Conservation (phyloP, 1,140 invertebrate species). For the Cepaea nemoralis region DNA sequence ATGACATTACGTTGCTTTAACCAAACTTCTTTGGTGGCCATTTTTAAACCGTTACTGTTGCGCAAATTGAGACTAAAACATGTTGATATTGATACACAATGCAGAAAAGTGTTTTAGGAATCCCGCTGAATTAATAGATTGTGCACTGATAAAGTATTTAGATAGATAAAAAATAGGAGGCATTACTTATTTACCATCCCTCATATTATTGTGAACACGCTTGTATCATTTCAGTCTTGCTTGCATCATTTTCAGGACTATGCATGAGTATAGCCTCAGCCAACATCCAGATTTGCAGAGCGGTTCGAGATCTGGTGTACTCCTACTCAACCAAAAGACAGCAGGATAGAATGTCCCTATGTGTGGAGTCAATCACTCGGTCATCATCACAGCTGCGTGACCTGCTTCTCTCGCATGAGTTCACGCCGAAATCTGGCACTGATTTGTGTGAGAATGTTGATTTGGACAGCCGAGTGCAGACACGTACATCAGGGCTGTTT, state of each 20-base stretch:
- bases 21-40: too few species aligned
- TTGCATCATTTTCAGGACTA: conserved; percentile 52
- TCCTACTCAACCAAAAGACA: conserved; percentile 52
- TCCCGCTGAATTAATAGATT: too few species aligned
- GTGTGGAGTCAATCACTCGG: conserved; percentile 55
- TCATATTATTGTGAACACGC: too few species aligned
- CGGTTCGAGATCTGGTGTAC: conserved; percentile 58
- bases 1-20: too few species aligned
- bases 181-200: too few species aligned
- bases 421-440: background rate
- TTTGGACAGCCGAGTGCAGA: background rate
- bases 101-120: too few species aligned
- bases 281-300: conserved; percentile 60
- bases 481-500: background rate
- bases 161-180: too few species aligned
- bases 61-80: too few species aligned
- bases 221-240: too few species aligned
- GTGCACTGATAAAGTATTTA: too few species aligned
- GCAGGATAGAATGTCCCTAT: conserved; percentile 54
- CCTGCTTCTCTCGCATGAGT: conserved; percentile 45
- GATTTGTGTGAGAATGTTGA: background rate
- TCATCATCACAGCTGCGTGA: conserved; percentile 52
- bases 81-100: too few species aligned
- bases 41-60: too few species aligned
- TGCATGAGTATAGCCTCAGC: conserved; percentile 64